Percentiles rank a stretch among this genome's conserved stretches.
phyloP scores from a whole-genome alignment of 2,113 vertebrate genomes.

The Erpornis zantholeuca region DNA sequence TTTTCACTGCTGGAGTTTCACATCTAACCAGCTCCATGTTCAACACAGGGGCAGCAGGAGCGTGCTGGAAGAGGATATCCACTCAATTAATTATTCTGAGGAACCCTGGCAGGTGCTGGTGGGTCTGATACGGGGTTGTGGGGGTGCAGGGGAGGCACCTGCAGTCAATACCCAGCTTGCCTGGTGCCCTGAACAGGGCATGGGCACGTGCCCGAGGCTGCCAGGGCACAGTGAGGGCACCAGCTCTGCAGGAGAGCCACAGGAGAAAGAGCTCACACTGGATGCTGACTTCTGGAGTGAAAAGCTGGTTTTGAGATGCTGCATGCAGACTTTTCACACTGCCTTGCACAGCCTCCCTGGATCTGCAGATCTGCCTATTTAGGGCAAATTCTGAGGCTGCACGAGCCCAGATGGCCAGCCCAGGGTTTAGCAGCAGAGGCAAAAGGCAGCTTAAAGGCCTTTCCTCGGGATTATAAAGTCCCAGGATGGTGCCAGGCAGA shows the following conservation, averaged over 20 bases:
- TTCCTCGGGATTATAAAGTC: not conserved
- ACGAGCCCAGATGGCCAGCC: not conserved
- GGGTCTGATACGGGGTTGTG: rapidly evolving
- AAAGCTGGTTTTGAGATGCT: not conserved
- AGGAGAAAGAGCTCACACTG: not conserved
- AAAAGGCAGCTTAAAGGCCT: not conserved
- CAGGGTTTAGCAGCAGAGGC: not conserved
- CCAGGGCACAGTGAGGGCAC: not conserved
- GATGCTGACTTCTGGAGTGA: not conserved
- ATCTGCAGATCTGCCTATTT: not conserved
- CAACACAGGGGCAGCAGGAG: not conserved
- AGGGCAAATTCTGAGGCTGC: not conserved
- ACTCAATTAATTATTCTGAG: not conserved
- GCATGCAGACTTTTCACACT: not conserved
- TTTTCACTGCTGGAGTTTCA: slow-evolving; percentile 67
- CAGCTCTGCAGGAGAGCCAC: not conserved
- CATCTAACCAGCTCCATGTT: slow-evolving; percentile 35
- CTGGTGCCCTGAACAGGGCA: not conserved
- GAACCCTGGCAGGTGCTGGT: not conserved
- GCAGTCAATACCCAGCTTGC: not conserved
- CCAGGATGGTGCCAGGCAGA: not conserved
- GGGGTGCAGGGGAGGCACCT: not conserved
- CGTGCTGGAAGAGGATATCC: not conserved
- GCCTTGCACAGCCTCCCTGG: not conserved
- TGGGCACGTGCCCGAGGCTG: rapidly evolving